Evolutionary conservation across 92 coral and sea anemone genomes (phyloP), one percentile per base, ranked within the genome.

Genomic region (Bergia sp.): DNA sequence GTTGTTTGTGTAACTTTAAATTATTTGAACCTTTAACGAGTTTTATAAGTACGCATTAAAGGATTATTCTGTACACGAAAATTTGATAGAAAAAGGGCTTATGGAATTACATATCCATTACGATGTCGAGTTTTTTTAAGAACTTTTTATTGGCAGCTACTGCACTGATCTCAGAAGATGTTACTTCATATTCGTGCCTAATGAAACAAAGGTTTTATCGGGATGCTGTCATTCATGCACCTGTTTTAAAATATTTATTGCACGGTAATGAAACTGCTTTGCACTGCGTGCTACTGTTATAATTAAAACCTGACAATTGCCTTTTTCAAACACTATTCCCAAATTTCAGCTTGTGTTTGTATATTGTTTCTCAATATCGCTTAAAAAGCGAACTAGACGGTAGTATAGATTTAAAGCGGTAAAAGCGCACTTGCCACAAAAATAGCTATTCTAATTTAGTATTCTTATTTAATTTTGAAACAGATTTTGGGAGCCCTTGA

Each of bases 391-490:
- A 21, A 61, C 69, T 76, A 23, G 16, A 76, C 44, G 20, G 4
- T 9, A 29, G 45, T 16, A 18, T 76, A 6, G 11, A 39, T 12
- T 76, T 38, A 13, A 41, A 76, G 11, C 23, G 10, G 12, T 39
- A 76, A 41, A 38, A 76, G n/a, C 37, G 44, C 37, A 41, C n/a
- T 76, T 76, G 80, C 80, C 45, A 76, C 37, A 40, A 41, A 76
- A 37, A 39, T 16, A 12, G 41, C 79, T 41, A 40, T 2, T 76
- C 23, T 20, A 61, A 61, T 18, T 61, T 20, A 1, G 29, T 18
- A 3, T 20, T 61, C 69, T 20, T 2, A 21, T 61, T 61, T 50
- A 50, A 11, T 0, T 61, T 20, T 61, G 0, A n/a, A 18, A 16
- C 18, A 1, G 7, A 18, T 61, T 61, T 61, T 61, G 4, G 69